Percentiles rank a stretch among this genome's conserved stretches.
Evolutionary conservation across 2,888 invertebrate species (phyloP).

Genomic region (Trilocha varians): DNA sequence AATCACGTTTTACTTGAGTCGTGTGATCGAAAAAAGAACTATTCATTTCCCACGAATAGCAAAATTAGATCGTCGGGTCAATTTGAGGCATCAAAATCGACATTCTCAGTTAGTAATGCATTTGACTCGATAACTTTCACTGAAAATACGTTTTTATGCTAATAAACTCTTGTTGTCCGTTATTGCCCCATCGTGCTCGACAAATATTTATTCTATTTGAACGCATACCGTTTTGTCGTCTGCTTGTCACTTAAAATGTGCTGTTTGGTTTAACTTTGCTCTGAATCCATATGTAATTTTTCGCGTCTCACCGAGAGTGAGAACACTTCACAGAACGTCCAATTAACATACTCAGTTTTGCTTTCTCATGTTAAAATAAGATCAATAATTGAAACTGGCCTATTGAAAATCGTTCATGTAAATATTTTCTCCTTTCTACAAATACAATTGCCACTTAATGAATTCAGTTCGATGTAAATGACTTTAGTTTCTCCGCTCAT

Average conservation of each 20-base stretch:
- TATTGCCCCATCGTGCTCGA: background rate
- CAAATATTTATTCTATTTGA: background rate
- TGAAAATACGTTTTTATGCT: constrained; percentile 14
- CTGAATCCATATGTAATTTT: constrained; percentile 49
- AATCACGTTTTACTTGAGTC: constrained; percentile 16
- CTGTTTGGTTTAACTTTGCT: constrained; percentile 29
- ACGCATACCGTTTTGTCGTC: constrained; percentile 12
- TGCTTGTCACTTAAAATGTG: constrained; percentile 22
- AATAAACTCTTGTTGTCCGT: background rate
- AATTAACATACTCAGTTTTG: constrained; percentile 43
- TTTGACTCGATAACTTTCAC: constrained; percentile 43
- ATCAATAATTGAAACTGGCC: constrained; percentile 21
- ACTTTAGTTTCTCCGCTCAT: background rate
- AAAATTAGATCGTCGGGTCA: constrained; percentile 47
- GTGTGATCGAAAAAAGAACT: constrained; percentile 23
- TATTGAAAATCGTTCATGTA: constrained; percentile 16
- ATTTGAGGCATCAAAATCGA: constrained; percentile 35
- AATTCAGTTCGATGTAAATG: background rate
- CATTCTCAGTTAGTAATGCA: constrained; percentile 35
- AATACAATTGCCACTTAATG: background rate
- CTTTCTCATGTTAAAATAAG: constrained; percentile 38
- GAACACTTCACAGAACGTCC: constrained; percentile 34
- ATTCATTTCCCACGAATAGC: constrained; percentile 41
- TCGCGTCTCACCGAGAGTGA: constrained; percentile 44
- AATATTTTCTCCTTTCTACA: constrained; percentile 11